Evolutionary conservation across 2,888 invertebrate genomes (phyloP).

Genomic region (Cyrtodaria siliqua): DNA sequence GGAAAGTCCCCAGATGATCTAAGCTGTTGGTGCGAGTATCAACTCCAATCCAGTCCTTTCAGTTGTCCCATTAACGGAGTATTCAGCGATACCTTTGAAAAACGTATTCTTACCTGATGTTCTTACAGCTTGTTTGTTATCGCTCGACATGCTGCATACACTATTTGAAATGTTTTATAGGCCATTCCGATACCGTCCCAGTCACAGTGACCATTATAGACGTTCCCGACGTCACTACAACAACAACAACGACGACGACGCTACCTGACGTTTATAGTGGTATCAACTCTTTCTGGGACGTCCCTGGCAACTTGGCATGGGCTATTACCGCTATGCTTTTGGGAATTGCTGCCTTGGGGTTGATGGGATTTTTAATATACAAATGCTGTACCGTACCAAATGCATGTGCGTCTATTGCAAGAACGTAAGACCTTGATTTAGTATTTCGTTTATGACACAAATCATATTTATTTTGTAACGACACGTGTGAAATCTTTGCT

Average conservation of each 20-base stretch:
- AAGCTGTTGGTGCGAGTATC: too few species aligned
- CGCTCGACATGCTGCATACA: too few species aligned
- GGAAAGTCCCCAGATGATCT: too few species aligned
- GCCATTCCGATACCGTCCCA: slow-evolving; percentile 35
- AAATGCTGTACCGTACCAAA: slow-evolving; percentile 47
- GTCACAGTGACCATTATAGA: slow-evolving; percentile 44
- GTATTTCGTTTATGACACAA: too few species aligned
- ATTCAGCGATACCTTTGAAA: too few species aligned
- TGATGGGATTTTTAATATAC: slow-evolving; percentile 56
- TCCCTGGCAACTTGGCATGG: slow-evolving; percentile 62
- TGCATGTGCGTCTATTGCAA: slow-evolving; percentile 16
- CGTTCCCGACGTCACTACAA: slow-evolving; percentile 48
- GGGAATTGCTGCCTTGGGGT: slow-evolving; percentile 29
- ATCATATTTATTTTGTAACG: too few species aligned
- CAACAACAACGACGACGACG: slow-evolving; percentile 35
- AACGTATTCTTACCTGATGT: too few species aligned
- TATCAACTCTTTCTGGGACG: slow-evolving; percentile 45
- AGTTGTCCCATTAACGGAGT: too few species aligned
- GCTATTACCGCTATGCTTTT: slow-evolving; percentile 61
- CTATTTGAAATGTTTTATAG: slow-evolving; percentile 20
- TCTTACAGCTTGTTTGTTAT: too few species aligned
- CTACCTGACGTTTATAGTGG: slow-evolving; percentile 9
- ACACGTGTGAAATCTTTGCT: too few species aligned
- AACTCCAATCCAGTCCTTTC: too few species aligned
- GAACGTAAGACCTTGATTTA: too few species aligned